phyloP scores from a whole-genome alignment of 2,888 invertebrate species.

The Agrochola litura region DNA sequence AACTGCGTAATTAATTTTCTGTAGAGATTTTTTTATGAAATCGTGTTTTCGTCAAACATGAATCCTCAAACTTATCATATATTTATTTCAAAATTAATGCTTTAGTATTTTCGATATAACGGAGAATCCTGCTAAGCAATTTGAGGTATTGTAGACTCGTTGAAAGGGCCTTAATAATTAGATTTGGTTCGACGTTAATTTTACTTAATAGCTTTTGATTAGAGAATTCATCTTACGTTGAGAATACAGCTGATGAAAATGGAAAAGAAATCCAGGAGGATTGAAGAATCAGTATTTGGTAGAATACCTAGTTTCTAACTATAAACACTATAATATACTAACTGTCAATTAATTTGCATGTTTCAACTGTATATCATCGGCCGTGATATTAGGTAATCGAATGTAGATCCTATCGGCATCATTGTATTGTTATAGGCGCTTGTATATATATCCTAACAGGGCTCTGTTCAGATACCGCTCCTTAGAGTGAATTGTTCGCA shows the following conservation, averaged over 20 bases:
- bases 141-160: too few species aligned
- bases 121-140: too few species aligned
- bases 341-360: not conserved
- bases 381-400: slow-evolving; percentile 9
- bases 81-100: too few species aligned
- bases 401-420: slow-evolving; percentile 17
- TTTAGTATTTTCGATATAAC: too few species aligned
- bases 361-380: not conserved
- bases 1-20: too few species aligned
- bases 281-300: not conserved
- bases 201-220: slow-evolving; percentile 5
- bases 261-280: not conserved
- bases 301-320: not conserved
- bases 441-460: slow-evolving; percentile 8
- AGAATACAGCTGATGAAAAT: not conserved
- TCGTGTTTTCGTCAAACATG: too few species aligned
- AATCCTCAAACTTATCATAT: too few species aligned
- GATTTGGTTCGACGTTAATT: not conserved
- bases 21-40: too few species aligned
- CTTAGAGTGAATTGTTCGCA: slow-evolving; percentile 60
- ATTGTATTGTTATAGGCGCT: slow-evolving; percentile 4
- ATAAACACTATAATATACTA: not conserved
- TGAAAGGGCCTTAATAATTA: too few species aligned
- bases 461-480: slow-evolving; percentile 30
- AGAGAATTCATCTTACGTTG: slow-evolving; percentile 1